Base-by-base conservation (phyloP, 2,113 vertebrate species). In the Benitochromis conjunctus region DNA sequence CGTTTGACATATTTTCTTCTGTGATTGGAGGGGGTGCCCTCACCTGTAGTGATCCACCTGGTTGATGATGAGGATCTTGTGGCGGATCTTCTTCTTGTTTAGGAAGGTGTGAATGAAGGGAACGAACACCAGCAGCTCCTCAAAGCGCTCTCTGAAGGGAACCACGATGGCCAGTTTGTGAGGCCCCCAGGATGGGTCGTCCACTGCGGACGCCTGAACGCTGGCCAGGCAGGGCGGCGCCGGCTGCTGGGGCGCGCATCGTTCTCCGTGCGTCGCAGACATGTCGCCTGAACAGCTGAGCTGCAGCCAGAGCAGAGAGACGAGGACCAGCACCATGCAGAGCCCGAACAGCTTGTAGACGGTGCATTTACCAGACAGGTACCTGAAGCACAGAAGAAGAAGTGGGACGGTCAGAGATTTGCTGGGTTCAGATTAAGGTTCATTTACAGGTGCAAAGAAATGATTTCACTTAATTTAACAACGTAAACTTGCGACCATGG, bases 1-100 rank as follows among this genome's bases (percentile, higher is more conserved):
- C 18, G 69, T 48, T 19, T 48, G 14, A 74, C 41, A 18, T 18
- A 46, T 29, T 74, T 48, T 46, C 66, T 51, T 60, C 56, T 66
- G 13, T 55, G 66, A 19, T n/a, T 48, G 64, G 31, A 29, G n/a
- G 51, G 16, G 12, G 3, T 9, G 34, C 24, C 3, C 84, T 92
- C 74, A 99, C 99, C 99, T 97, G 95, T 97, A 98, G 79, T 97
- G 98, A 85, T 99, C 99, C 94, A 98, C 96, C 95, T 99, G 99
- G 96, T 99, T 99, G 93, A 99, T 95, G 85, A 99, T 84, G 9
- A 98, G 92, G 94, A 99, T 99, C 92, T 92, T 97, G 92, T 99
- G 99, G 6, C 94, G 96, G 84, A 99, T 97, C 94, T 97, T 98
- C 93, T 99, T 98, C 93, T 95, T 96, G 94, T 96, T 97, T 80